Evolutionary conservation across 2,113 vertebrate genomes (phyloP).

Genomic region (Scalopus aquaticus): DNA sequence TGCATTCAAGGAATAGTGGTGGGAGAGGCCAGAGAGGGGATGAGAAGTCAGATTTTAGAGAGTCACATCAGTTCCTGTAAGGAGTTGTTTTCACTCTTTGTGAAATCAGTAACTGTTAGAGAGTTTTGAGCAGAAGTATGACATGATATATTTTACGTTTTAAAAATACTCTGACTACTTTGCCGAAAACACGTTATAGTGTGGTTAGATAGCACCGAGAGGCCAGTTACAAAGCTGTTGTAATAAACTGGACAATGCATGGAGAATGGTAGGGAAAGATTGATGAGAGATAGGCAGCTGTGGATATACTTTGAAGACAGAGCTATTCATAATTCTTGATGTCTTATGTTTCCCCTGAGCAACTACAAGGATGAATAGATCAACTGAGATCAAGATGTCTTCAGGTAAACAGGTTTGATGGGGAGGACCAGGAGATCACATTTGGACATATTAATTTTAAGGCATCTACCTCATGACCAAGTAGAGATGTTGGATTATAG

Average conservation of each 20-base stretch:
- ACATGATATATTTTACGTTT: neutral
- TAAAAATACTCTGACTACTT: neutral
- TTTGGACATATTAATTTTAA: neutral
- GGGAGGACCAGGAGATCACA: neutral
- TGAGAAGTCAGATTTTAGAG: neutral
- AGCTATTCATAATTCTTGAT: neutral
- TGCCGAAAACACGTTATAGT: neutral
- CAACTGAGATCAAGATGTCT: neutral
- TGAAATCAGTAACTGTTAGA: neutral
- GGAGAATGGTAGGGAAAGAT: neutral
- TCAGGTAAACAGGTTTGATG: neutral
- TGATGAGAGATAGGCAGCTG: neutral
- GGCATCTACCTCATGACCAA: neutral
- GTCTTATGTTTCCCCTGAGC: neutral
- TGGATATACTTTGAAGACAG: neutral
- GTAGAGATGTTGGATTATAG: neutral
- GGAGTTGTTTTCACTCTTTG: neutral
- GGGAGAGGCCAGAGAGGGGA: neutral
- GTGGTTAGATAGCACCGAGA: neutral
- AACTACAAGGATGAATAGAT: neutral
- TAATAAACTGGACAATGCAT: neutral
- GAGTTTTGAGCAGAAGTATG: neutral
- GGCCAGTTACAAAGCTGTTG: neutral
- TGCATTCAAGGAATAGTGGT: neutral
- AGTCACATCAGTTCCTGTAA: neutral